Conservation (phyloP, 2,113 vertebrate genomes). For the Triplophysa tibetana region DNA sequence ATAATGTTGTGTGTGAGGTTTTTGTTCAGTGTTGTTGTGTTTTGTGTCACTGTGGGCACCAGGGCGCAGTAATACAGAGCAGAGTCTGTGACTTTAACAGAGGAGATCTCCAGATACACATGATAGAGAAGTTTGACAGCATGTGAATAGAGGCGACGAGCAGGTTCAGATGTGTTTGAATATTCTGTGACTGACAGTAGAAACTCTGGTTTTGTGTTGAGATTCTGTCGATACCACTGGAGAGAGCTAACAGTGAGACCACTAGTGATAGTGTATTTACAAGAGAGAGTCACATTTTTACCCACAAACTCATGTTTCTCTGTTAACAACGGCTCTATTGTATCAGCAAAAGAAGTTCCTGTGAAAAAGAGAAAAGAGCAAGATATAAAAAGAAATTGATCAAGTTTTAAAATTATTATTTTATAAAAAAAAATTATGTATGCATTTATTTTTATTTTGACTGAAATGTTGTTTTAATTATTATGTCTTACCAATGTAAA, state of each 20-base stretch:
- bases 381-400: neutral
- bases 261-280: constrained; percentile 10
- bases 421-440: too few species aligned
- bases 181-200: too few species aligned
- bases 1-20: neutral
- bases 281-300: constrained; percentile 22
- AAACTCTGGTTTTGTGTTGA: too few species aligned
- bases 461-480: neutral
- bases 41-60: neutral
- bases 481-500: neutral
- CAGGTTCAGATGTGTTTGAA: too few species aligned
- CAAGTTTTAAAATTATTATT: too few species aligned
- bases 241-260: neutral
- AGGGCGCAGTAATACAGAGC: constrained; percentile 31
- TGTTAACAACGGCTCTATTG: neutral
- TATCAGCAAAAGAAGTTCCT: neutral
- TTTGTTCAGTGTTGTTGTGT: neutral
- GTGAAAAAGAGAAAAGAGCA: neutral
- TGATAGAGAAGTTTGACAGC: too few species aligned
- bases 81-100: constrained; percentile 1
- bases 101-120: constrained; percentile 19
- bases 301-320: neutral
- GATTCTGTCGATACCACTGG: constrained; percentile 14
- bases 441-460: neutral
- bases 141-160: too few species aligned